Evolutionary conservation across 2,797 vertebrate genomes (phyloP).

Genomic region (Champsocephalus esox): DNA sequence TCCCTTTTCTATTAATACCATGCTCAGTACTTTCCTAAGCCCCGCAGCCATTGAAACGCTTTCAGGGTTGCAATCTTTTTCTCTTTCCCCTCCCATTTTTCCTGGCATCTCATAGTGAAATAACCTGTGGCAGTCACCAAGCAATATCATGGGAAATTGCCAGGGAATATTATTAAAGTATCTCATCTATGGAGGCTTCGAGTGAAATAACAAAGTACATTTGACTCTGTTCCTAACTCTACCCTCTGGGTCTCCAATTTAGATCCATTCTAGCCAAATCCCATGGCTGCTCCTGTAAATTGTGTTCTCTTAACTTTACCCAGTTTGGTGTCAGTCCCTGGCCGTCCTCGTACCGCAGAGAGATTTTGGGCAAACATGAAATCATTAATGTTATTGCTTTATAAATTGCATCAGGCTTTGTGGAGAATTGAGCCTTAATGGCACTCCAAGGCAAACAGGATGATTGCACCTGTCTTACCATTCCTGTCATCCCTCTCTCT

Average conservation of each 20-base stretch:
- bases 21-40: constrained; percentile 55
- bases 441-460: constrained; percentile 27
- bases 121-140: constrained; percentile 66
- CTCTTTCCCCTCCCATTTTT: constrained; percentile 20
- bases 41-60: constrained; percentile 52
- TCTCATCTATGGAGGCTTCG: constrained; percentile 41
- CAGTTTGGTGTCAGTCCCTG: constrained; percentile 18
- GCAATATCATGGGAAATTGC: constrained; percentile 50
- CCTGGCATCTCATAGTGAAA: constrained; percentile 50
- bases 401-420: constrained; percentile 50
- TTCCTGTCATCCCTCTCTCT: constrained; percentile 33
- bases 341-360: constrained; percentile 1
- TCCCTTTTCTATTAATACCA: constrained; percentile 56
- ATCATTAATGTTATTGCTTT: constrained; percentile 50
- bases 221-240: constrained; percentile 35
- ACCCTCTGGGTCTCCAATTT: constrained; percentile 34
- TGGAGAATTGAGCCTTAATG: constrained; percentile 48
- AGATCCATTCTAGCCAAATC: constrained; percentile 17
- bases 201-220: constrained; percentile 43
- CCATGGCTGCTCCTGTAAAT: constrained; percentile 28
- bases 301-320: constrained; percentile 29
- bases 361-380: constrained; percentile 39
- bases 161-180: constrained; percentile 58
- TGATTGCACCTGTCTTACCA: constrained; percentile 56
- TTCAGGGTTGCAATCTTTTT: constrained; percentile 53